Base-by-base conservation (phyloP, 2,113 vertebrate species). In the Toxotes chatareus region DNA sequence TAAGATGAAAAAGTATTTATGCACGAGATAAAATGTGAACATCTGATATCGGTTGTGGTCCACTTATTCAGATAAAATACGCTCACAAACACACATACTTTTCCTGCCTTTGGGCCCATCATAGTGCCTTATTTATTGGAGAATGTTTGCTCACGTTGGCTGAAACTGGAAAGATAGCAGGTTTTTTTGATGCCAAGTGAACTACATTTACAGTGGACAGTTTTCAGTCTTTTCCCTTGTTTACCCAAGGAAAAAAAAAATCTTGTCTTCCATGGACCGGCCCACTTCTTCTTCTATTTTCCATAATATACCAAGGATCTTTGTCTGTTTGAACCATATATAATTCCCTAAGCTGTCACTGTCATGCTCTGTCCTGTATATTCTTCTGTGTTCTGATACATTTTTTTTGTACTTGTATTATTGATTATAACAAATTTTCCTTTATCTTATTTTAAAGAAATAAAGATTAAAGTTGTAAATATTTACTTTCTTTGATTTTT, bases 361-460 rank as follows among this genome's bases (percentile, higher is more conserved):
- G 72, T 85, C 83, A 86, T 89, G 82, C 88, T 92, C 94, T 95
- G 93, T 96, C 91, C 94, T 95, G 94, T 96, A 95, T 96, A 95
- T 96, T 95, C 96, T 94, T 96, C 74, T 96, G 95, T 92, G 94
- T 96, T 90, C 95, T 94, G 93, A 94, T 93, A 51, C 92, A 93
- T 96, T 91, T 93, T 95, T 99, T 95, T 99, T 98, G 95, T 98
- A 95, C 90, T 93, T 92, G 87, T 93, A 94, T 94, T 97, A 96
- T 94, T 97, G 95, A 97, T 96, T 90, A 94, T 95, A 93, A 93
- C 87, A 93, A 91, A 92, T 73, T 89, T 87, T 90, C 92, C 93
- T 96, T 98, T 97, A 96, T 94, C 89, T 96, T 94, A 97, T 98
- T 98, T 98, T 97, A 97, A 97, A 88, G 85, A 97, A 99, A 99